Conservation (phyloP, 64 coral and sea anemone species). For the Catalaphyllia jardinei region DNA sequence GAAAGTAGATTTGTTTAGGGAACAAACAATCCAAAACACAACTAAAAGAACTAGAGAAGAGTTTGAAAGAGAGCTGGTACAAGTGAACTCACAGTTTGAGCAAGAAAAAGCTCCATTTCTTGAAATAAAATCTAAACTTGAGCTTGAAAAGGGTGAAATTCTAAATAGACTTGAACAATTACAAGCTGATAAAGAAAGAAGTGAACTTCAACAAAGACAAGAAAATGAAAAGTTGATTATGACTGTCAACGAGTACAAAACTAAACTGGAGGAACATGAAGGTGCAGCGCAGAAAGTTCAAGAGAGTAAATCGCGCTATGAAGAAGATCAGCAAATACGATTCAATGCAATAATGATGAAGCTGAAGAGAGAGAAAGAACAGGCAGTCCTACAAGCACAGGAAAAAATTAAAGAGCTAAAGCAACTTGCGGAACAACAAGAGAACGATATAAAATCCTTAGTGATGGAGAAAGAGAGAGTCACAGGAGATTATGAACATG, state of each 20-base stretch:
- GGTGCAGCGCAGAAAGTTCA: conserved; percentile 48
- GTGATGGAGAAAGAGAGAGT: conserved; percentile 58
- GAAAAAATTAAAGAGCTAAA: conserved; percentile 64
- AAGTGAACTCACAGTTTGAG: conserved; percentile 51
- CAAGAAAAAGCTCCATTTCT: conserved; percentile 53
- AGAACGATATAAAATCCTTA: conserved; percentile 45
- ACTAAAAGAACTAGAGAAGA: conserved; percentile 50
- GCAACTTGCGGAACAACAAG: conserved; percentile 24
- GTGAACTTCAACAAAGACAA: conserved; percentile 42
- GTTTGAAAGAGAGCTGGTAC: conserved; percentile 35
- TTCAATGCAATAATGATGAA: conserved; percentile 94
- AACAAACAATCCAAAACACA: conserved; percentile 28
- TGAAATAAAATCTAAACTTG: conserved; percentile 32
- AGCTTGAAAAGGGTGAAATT: conserved; percentile 47
- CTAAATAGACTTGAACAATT: conserved; percentile 44
- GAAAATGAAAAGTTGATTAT: conserved; percentile 39
- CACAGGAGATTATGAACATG: conserved; percentile 13
- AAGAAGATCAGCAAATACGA: conserved; percentile 89
- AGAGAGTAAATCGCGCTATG: conserved; percentile 71
- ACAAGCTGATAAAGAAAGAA: conserved; percentile 54
- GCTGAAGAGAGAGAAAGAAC: conserved; percentile 79
- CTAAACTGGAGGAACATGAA: conserved; percentile 70
- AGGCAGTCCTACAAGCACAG: conserved; percentile 50
- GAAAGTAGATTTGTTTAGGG: conserved; percentile 29
- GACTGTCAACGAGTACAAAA: conserved; percentile 52